These are phyloP conservation scores for Bunonema sp. DNA, from an alignment of 2,888 invertebrate species.

Conservation along the genomic window DNA sequence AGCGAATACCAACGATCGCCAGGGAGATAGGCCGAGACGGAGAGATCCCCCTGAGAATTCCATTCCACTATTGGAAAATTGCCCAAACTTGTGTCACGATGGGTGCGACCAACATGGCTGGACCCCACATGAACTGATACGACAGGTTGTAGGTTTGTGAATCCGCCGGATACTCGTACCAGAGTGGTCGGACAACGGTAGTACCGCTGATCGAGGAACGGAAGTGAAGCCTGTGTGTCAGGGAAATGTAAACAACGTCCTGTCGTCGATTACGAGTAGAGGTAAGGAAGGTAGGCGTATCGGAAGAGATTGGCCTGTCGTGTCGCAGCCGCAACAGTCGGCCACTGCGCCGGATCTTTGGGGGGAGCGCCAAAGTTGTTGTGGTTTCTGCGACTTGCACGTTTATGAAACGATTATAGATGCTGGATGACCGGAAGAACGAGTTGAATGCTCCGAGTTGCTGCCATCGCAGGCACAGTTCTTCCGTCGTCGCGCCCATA, in stretches of 20 bases:
- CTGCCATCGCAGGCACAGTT: constrained; percentile 57
- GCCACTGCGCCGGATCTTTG: constrained; percentile 41
- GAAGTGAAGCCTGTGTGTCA: constrained; percentile 1
- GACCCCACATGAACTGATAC: constrained; percentile 38
- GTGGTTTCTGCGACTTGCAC: constrained; percentile 43
- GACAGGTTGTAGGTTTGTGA: constrained; percentile 15
- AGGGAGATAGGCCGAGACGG: no score
- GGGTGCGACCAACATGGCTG: constrained; percentile 18
- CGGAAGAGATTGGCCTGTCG: constrained; percentile 32
- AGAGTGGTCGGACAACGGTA: not conserved
- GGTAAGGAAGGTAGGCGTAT: constrained; percentile 35
- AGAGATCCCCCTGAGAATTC: no score
- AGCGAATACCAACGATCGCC: no score
- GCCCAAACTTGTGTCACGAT: constrained; percentile 12
- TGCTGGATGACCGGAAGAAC: constrained; percentile 8
- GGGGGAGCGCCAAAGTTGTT: constrained; percentile 19
- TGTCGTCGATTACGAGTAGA: constrained; percentile 32
- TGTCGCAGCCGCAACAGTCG: constrained; percentile 30
- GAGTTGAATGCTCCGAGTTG: constrained; percentile 50
- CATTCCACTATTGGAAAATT: no score
- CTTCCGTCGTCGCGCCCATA: constrained; percentile 36
- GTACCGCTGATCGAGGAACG: not conserved
- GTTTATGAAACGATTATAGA: no score
- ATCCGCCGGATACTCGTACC: constrained; percentile 12
- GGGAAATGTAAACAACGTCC: no score